Evolutionary conservation across 2,113 vertebrate species (phyloP), one percentile per base, ranked within the genome.

Genomic region (Apistogramma diplotaenia): DNA sequence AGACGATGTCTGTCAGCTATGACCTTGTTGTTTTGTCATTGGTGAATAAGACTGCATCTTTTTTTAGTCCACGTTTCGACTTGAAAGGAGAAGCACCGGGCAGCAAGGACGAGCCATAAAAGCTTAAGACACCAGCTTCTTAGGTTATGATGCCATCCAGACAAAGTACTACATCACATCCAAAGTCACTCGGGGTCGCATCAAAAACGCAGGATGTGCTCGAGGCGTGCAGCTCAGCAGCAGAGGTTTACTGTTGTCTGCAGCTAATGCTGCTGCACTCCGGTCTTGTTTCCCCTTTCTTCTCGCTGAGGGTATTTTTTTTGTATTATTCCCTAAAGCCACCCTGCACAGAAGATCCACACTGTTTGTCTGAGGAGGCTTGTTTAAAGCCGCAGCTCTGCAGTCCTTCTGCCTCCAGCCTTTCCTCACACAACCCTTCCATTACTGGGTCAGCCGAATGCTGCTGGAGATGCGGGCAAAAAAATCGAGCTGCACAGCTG

Each of bases 361-460:
- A 43, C 43, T 4, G 10, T 77, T 82, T 57, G 55, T 67, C 54
- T 9, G 35, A 78, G 72, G 80, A 58, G 23, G 87, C 75, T 65
- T 73, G 85, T 78, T 86, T 80, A 67, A 79, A 87, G 84, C 79
- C 31, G 31, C 80, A 57, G 85, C 87, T 82, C 85, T 88, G 89
- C 85, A 62, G 82, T 81, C 65, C 74, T 74, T 65, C 82, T 53
- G 87, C 90, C 87, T 75, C 70, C 51, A 12, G 87, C 78, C 60
- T 83, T 75, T 82, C 75, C 85, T 62, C 81, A 80, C 77, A 79
- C 82, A 81, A 82, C 35, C 75, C 71, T 79, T 78, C 76, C 85
- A 89, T 92, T 89, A 91, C 79, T 83, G 74, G 89, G 86, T 90
- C 89, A 89, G 83, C 75, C 19, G 79, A 85, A 85, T 79, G 84